phyloP scores from a whole-genome alignment of 1,140 invertebrate species.

The Rhopalosiphum maidis region DNA sequence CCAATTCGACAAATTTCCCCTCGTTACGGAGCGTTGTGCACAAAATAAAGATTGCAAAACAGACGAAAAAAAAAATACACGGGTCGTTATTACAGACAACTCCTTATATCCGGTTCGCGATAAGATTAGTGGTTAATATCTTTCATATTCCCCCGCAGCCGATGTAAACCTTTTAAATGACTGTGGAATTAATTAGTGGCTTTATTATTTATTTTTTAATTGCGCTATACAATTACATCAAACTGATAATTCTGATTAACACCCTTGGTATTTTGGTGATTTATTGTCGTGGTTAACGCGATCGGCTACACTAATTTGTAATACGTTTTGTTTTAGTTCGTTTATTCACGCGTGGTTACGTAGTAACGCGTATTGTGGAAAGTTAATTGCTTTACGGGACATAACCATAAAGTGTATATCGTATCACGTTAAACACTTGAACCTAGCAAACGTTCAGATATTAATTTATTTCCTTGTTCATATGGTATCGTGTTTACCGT shows the following conservation, averaged over 20 bases:
- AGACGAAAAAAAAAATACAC: background rate
- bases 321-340: background rate
- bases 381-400: background rate
- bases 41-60: background rate
- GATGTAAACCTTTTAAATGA: background rate
- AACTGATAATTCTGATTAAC: slow-evolving; percentile 18
- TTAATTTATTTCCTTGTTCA: background rate
- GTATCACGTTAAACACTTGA: background rate
- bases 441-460: background rate
- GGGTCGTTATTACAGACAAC: background rate
- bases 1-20: background rate
- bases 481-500: background rate
- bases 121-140: background rate
- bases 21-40: background rate
- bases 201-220: slow-evolving; percentile 31
- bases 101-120: background rate
- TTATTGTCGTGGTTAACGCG: background rate
- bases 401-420: background rate
- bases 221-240: background rate
- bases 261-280: background rate
- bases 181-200: background rate
- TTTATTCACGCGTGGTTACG: background rate
- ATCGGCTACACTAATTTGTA: background rate
- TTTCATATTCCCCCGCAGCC: background rate
- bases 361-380: background rate